Percentiles rank a stretch among this genome's conserved stretches.
Evolutionary conservation across 2,888 invertebrate species (phyloP).

Genomic region (Drosophila eohydei): DNA sequence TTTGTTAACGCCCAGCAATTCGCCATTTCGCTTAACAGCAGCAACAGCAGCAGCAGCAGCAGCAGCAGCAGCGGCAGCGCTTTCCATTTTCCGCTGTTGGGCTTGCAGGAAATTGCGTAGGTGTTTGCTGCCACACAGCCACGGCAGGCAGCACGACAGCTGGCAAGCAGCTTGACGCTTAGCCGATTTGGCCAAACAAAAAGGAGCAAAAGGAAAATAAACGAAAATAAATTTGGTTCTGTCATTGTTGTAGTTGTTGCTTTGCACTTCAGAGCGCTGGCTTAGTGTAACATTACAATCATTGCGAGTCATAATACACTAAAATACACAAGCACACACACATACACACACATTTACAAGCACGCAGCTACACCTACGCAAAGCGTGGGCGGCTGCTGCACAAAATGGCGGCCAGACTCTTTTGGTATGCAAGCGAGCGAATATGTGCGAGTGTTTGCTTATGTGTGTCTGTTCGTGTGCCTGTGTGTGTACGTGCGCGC

Average conservation of each 20-base stretch:
- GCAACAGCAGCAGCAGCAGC: constrained; percentile 15
- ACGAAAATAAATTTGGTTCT: constrained; percentile 47
- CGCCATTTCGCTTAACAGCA: constrained; percentile 17
- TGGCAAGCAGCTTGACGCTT: constrained; percentile 37
- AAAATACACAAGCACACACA: constrained; percentile 23
- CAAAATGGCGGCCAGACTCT: constrained; percentile 76
- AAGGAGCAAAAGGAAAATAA: neutral
- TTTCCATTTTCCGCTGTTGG: constrained; percentile 68
- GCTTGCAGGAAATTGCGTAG: constrained; percentile 79
- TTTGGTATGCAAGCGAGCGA: constrained; percentile 57
- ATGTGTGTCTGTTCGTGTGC: constrained; percentile 14
- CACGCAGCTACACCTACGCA: constrained; percentile 51
- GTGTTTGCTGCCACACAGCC: constrained; percentile 61
- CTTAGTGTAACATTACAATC: constrained; percentile 71
- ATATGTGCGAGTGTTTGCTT: constrained; percentile 19
- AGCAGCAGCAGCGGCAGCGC: constrained; percentile 25
- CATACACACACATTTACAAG: constrained; percentile 9
- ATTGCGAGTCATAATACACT: constrained; percentile 37
- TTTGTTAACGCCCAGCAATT: constrained; percentile 8
- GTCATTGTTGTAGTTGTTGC: constrained; percentile 42
- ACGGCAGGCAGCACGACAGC: constrained; percentile 32
- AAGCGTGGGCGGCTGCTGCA: constrained; percentile 71
- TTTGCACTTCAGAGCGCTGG: constrained; percentile 54
- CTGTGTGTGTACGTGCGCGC: constrained; percentile 57
- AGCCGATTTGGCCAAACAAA: constrained; percentile 33